Evolutionary conservation across 2,113 vertebrate genomes (phyloP).

Genomic region (Etheostoma spectabile): DNA sequence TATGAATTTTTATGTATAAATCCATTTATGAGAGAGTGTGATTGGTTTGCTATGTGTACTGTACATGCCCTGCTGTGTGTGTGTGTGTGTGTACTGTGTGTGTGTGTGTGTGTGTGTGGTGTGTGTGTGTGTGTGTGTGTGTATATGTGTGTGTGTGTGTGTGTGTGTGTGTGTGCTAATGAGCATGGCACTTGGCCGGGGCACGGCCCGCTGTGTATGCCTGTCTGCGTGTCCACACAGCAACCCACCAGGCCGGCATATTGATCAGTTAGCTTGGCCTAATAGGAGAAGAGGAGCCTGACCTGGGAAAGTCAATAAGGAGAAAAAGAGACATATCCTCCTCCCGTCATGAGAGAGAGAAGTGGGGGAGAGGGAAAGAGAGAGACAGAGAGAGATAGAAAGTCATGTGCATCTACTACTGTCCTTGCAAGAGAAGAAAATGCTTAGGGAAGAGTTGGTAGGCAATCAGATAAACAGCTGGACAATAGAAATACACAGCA

Average conservation of each 20-base stretch:
- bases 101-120: constrained; percentile 28
- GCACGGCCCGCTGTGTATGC: constrained; percentile 64
- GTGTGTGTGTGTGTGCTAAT: constrained; percentile 52
- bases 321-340: constrained; percentile 80
- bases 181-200: constrained; percentile 58
- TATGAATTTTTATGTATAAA: background rate
- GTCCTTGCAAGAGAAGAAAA: constrained; percentile 35
- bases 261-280: constrained; percentile 85
- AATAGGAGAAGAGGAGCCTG: constrained; percentile 84
- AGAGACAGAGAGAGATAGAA: constrained; percentile 29
- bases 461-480: constrained; percentile 44
- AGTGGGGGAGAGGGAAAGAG: constrained; percentile 25
- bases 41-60: background rate
- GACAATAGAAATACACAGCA: constrained; percentile 47
- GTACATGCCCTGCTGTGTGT: background rate
- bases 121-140: constrained; percentile 31
- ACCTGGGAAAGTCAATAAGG: constrained; percentile 85
- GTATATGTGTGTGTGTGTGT: constrained; percentile 35
- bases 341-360: constrained; percentile 69
- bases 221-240: constrained; percentile 74
- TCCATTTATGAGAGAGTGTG: background rate
- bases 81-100: constrained; percentile 42
- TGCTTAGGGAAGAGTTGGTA: constrained; percentile 19
- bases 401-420: constrained; percentile 22
- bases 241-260: constrained; percentile 78